Percentiles rank a stretch among this genome's conserved stretches.
Evolutionary conservation across 2,888 invertebrate genomes (phyloP).

Genomic region (Lochmaea capreae): DNA sequence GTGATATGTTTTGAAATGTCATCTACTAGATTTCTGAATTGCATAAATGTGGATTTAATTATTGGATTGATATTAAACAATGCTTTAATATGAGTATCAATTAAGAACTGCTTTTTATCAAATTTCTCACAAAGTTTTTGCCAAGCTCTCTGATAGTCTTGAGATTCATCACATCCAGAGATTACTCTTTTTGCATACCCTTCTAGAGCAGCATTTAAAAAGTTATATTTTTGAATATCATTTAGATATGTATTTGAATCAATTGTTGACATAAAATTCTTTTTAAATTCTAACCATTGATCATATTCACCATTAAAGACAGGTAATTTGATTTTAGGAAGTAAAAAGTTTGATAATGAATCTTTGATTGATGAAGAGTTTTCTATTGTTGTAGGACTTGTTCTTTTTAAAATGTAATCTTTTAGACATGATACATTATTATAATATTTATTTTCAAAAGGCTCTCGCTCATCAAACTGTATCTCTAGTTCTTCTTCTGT

Average conservation of each 20-base stretch:
- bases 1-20: constrained; percentile 20
- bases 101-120: constrained; percentile 25
- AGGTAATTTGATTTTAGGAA: constrained; percentile 26
- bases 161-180: constrained; percentile 14
- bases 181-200: constrained; percentile 27
- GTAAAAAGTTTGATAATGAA: constrained; percentile 5
- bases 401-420: neutral
- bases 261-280: constrained; percentile 21
- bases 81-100: constrained; percentile 27
- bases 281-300: constrained; percentile 20
- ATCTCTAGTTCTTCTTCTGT: too few species aligned
- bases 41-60: too few species aligned
- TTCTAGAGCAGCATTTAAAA: constrained; percentile 22
- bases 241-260: constrained; percentile 18
- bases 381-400: constrained; percentile 1
- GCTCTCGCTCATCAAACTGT: too few species aligned
- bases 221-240: constrained; percentile 28
- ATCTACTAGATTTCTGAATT: constrained; percentile 19
- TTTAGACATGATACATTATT: too few species aligned
- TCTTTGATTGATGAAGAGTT: neutral
- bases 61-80: constrained; percentile 27
- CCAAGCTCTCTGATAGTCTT: constrained; percentile 24
- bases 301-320: constrained; percentile 26
- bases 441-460: too few species aligned
- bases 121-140: constrained; percentile 21